These are phyloP conservation scores for Trilocha varians DNA, from an alignment of 2,888 invertebrate genomes.

Conservation along the genomic window DNA sequence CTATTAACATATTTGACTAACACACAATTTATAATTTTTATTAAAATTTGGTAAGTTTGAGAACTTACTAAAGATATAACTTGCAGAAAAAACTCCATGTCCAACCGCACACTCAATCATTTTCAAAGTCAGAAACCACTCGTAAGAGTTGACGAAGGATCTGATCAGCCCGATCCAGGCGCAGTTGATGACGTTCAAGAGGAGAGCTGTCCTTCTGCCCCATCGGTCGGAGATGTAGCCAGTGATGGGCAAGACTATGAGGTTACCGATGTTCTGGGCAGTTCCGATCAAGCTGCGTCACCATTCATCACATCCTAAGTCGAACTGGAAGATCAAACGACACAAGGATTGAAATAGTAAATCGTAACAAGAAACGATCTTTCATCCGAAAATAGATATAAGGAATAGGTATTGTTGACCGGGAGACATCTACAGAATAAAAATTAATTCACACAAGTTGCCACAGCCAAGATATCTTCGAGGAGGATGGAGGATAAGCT, in stretches of 20 bases:
- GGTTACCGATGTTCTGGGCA: constrained; percentile 80
- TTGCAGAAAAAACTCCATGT: constrained; percentile 80
- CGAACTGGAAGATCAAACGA: constrained; percentile 56
- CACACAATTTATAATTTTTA: too few species aligned
- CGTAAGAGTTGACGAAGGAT: constrained; percentile 79
- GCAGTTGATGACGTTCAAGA: constrained; percentile 75
- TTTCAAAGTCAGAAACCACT: constrained; percentile 79
- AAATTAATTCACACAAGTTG: too few species aligned
- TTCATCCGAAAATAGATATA: too few species aligned
- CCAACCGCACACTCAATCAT: constrained; percentile 80
- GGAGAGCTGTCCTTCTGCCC: constrained; percentile 76
- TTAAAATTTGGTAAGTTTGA: neutral
- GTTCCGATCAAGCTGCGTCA: constrained; percentile 82
- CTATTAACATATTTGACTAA: too few species aligned
- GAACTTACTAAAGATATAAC: constrained; percentile 78
- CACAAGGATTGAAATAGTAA: neutral
- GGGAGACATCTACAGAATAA: too few species aligned
- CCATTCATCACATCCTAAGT: constrained; percentile 79
- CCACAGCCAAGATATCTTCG: too few species aligned
- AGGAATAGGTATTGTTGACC: too few species aligned
- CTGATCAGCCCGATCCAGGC: constrained; percentile 78
- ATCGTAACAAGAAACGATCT: too few species aligned
- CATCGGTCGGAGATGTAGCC: constrained; percentile 84
- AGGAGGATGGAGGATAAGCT: too few species aligned
- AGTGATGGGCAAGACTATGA: constrained; percentile 79